These are phyloP conservation scores for Leucoma salicis DNA, from an alignment of 2,888 invertebrate genomes.

Conservation along the genomic window DNA sequence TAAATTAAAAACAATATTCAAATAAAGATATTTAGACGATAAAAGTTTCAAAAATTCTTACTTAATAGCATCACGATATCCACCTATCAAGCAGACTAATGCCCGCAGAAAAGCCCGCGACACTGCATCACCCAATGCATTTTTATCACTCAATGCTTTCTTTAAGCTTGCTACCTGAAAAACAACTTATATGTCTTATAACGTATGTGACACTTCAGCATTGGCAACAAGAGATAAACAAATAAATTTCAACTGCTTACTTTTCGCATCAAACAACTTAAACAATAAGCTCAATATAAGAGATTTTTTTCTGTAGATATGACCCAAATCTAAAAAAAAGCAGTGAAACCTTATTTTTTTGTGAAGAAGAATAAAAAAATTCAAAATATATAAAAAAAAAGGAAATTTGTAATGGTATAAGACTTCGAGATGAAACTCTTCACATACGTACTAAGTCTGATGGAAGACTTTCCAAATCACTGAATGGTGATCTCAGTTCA, in stretches of 20 bases:
- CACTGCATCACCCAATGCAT: conserved; percentile 94
- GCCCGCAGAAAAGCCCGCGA: conserved; percentile 95
- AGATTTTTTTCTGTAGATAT: too few relatives aligned
- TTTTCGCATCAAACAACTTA: too few relatives aligned
- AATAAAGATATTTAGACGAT: too few relatives aligned
- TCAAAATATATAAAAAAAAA: background rate
- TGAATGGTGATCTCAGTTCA: conserved; percentile 92
- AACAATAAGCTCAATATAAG: too few relatives aligned
- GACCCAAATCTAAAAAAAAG: too few relatives aligned
- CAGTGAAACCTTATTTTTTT: too few relatives aligned
- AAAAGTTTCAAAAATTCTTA: too few relatives aligned
- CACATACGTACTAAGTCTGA: conserved; percentile 88
- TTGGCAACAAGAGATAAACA: too few relatives aligned
- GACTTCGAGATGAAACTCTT: background rate
- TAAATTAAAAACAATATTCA: too few relatives aligned
- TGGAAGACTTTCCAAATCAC: conserved; percentile 95
- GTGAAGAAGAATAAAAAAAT: background rate
- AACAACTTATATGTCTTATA: too few relatives aligned
- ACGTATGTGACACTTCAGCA: too few relatives aligned
- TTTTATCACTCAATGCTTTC: conserved; percentile 88
- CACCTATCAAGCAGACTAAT: conserved; percentile 96
- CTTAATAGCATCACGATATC: conserved; percentile 94
- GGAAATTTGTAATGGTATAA: background rate
- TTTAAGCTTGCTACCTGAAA: conserved; percentile 87
- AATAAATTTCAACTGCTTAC: too few relatives aligned